Evolutionary conservation across 2,888 invertebrate species (phyloP), one percentile per base, ranked within the genome.

Genomic region (Megaustenia siamemsis): DNA sequence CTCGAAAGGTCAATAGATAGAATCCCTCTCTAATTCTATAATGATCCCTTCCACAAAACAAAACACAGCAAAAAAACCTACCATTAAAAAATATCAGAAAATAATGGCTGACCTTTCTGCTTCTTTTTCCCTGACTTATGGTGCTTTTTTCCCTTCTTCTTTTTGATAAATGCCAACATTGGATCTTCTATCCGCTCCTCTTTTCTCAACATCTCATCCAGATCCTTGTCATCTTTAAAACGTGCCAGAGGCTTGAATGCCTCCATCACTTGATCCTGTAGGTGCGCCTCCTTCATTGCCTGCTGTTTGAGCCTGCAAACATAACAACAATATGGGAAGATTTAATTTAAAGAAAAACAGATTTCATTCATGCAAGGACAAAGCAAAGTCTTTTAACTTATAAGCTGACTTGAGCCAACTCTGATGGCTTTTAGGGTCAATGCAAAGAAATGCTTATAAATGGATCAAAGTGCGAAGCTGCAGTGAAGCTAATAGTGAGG

Each of bases 241-340:
- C 99, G 95, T 0, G 99, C 98, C 80, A 99, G 94, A 0, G 99
- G 99, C 93, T 99, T 99, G 43, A 96, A 95, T 91, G 97, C 96
- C 93, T 98, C 98, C 90, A 97, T 96, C 0, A 96, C 92, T 90
- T 96, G 97, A n/a, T 97, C 96, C 40, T 96, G 95, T 1, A 97
- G 92, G 69, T 96, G 95, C 15, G 96, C 95, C 60, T 96, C 95
- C 80, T 96, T 96, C 28, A 96, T 96, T 93, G 97, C 96, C 0
- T 96, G 95, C 95, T 98, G 98, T 83, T 91, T 91, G 71, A 93
- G 68, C 0, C 93, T 93, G 87, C 18, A 88, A 60, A 82, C 1
- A 40, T 24, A 45, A n/a, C n/a, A n/a, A n/a, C n/a, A n/a, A n/a
- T n/a, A n/a, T n/a, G n/a, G n/a, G n/a, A n/a, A n/a, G n/a, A n/a